Base-by-base conservation (phyloP, 1,140 invertebrate species). In the Ips typographus region DNA sequence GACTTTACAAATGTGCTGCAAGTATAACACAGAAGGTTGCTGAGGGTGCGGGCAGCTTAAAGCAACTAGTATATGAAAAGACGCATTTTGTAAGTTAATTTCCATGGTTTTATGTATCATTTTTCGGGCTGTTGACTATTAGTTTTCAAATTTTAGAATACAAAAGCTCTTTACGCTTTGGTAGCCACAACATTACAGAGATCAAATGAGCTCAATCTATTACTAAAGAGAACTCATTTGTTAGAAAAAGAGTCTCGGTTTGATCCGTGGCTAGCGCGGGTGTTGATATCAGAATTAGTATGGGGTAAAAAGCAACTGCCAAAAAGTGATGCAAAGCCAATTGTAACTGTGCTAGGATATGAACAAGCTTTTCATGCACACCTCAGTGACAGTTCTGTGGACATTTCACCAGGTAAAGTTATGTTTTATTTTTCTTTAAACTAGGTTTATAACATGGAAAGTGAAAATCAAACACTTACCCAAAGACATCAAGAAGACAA, bases 231-330 rank as follows among this genome's bases (percentile, higher is more conserved):
- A 69, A 86, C 84, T 61, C 77, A 84, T 76, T 80, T 92, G 65
- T 80, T 93, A 43, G 80, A 85, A 67, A 88, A 90, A 66, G 89
- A 92, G 77, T 79, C 86, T 37, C 83, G 85, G 57, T 83, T 94
- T 70, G 86, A 94, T 77, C 83, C 84, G 1, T 87, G 86, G 82
- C 79, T 95, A 57, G 88, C 90, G 1, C 87, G 85, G 80, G 83
- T 94, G 74, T 82, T 95, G 3, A 88, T 94, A 68, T 89, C 91
- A 49, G 93, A 95, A 80, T 81, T 94, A 39, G 78, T 95, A n/a
- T 93, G 90, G 85, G 91, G 92, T 51, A 90, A 92, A 81, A 85
- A 86, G 78, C 66, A 76, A n/a, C 81, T 94, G 7, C 84, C 85
- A 8, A 39, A 53, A 61, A 84, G 85, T 8, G 83, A 88, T 55